These are phyloP conservation scores for Chironomus striatipennis DNA, from an alignment of 1,140 invertebrate species.

Conservation along the genomic window DNA sequence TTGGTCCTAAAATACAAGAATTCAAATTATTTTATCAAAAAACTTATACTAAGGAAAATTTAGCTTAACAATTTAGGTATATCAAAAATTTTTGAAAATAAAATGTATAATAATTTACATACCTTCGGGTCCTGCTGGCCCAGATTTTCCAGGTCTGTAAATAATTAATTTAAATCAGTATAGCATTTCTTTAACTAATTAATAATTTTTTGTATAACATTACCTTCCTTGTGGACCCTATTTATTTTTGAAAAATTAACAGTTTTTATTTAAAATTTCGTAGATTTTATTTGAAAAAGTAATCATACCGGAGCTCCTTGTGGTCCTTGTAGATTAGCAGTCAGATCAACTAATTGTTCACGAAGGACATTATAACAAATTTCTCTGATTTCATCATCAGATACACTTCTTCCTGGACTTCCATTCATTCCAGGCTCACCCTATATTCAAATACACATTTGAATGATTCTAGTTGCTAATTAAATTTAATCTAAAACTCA, in stretches of 20 bases:
- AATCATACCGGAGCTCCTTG: neutral
- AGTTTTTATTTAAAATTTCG: too few relatives aligned
- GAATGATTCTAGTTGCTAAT: too few relatives aligned
- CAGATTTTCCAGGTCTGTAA: neutral
- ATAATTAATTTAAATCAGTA: neutral
- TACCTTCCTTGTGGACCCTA: neutral
- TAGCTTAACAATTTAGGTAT: neutral
- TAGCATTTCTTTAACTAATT: too few relatives aligned
- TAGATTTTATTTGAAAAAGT: too few relatives aligned
- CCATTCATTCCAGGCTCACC: neutral
- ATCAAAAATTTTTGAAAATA: neutral
- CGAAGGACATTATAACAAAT: neutral
- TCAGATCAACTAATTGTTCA: neutral
- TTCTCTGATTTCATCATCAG: neutral
- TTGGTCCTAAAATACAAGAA: neutral
- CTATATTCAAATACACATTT: neutral
- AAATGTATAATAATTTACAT: neutral
- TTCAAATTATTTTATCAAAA: neutral
- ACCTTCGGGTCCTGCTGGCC: neutral
- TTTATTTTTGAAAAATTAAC: neutral
- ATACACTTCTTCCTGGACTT: neutral
- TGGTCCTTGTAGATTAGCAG: slow-evolving; percentile 4
- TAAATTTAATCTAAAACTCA: neutral
- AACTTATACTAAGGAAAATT: too few relatives aligned
- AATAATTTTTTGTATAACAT: neutral